These are phyloP conservation scores for Chloromyia formosa DNA, from an alignment of 2,888 invertebrate species.

Conservation along the genomic window DNA sequence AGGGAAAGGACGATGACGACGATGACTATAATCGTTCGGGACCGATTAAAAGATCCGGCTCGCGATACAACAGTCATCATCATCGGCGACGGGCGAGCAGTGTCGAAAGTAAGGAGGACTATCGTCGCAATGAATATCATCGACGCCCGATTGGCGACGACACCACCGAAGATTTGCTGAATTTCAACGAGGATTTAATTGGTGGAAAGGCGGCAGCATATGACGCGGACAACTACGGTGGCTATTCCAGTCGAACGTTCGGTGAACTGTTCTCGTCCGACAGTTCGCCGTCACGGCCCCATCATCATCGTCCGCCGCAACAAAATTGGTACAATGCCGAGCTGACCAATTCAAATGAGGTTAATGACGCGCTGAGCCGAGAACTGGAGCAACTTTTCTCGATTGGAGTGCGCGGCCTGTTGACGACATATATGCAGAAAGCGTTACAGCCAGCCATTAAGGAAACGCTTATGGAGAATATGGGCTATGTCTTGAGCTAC, in stretches of 20 bases:
- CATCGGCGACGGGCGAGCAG: neutral
- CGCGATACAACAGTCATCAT: neutral
- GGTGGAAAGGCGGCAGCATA: conserved; percentile 51
- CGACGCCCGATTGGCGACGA: neutral
- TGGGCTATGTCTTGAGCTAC: conserved; percentile 88
- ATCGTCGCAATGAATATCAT: neutral
- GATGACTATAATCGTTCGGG: neutral
- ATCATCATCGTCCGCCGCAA: neutral
- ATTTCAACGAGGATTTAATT: conserved; percentile 59
- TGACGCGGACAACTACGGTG: conserved; percentile 53
- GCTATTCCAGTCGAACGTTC: conserved; percentile 9
- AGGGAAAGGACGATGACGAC: neutral
- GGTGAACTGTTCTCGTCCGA: conserved; percentile 19
- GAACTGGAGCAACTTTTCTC: conserved; percentile 88
- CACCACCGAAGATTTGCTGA: conserved; percentile 53
- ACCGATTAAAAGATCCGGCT: conserved; percentile 22
- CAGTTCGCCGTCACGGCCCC: neutral
- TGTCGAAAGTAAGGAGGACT: neutral
- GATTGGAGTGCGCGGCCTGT: conserved; percentile 80
- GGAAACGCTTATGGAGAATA: conserved; percentile 85
- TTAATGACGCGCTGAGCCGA: conserved; percentile 73
- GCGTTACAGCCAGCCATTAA: conserved; percentile 85
- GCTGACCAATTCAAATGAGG: conserved; percentile 63
- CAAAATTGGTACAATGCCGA: conserved; percentile 40
- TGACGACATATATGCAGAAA: conserved; percentile 85